Percentiles rank a stretch among this genome's conserved stretches.
These are phyloP conservation scores for Catalaphyllia jardinei DNA, from an alignment of 64 coral and sea anemone genomes.

Conservation along the genomic window DNA sequence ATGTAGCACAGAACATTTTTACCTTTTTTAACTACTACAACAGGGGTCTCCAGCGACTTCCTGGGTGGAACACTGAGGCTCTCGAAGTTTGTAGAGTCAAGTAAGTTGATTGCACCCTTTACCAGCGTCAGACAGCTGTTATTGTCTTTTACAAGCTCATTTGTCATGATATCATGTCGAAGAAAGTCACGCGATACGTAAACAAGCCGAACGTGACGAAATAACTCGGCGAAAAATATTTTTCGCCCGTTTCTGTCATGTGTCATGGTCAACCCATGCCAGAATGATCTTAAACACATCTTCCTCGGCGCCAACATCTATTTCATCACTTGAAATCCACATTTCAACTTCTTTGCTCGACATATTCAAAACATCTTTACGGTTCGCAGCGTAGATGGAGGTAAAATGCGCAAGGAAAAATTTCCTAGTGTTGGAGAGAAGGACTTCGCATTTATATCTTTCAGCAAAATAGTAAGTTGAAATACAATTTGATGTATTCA, in stretches of 20 bases:
- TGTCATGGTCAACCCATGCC: background rate
- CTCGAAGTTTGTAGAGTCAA: no score
- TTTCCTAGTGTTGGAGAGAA: background rate
- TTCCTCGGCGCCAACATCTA: background rate
- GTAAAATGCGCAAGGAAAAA: background rate
- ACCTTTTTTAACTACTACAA: no score
- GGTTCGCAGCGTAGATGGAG: background rate
- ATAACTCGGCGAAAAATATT: background rate
- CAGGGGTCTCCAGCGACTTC: no score
- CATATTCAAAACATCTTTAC: background rate
- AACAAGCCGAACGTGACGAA: background rate
- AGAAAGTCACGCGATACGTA: background rate
- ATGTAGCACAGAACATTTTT: no score
- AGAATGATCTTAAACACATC: background rate
- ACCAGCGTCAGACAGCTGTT: no score
- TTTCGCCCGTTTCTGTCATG: background rate
- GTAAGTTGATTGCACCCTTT: no score
- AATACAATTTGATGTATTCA: background rate
- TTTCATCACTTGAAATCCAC: background rate
- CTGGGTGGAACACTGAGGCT: no score
- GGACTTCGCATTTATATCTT: background rate
- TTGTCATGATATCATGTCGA: background rate
- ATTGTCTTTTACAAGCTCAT: background rate
- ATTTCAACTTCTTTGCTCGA: background rate
- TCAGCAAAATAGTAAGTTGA: background rate